Conservation (phyloP, 2,113 vertebrate genomes). For the Regulus satrapa region DNA sequence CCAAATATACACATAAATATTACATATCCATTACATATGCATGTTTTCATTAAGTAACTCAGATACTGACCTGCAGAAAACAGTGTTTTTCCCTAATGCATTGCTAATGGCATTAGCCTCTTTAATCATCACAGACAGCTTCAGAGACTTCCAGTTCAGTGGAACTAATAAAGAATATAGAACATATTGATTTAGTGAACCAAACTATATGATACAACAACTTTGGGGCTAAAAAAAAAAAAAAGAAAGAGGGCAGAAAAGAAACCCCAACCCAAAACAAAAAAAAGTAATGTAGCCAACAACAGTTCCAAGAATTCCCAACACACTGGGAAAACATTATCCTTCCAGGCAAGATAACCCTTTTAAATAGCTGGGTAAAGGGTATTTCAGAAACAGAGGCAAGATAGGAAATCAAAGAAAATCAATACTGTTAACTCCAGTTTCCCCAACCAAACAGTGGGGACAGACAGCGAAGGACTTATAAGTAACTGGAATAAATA, state of each 20-base stretch:
- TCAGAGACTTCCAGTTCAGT: constrained; percentile 88
- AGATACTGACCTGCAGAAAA: constrained; percentile 85
- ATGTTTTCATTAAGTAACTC: not conserved
- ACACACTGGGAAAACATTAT: not conserved
- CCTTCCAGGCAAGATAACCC: not conserved
- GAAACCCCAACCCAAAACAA: not conserved
- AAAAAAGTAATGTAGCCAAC: not conserved
- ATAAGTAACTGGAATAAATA: not conserved
- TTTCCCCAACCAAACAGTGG: not conserved
- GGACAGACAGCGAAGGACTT: not conserved
- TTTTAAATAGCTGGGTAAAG: not conserved
- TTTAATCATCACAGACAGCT: constrained; percentile 91
- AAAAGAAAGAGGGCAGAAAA: not conserved
- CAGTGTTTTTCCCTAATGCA: constrained; percentile 78
- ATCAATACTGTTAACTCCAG: not conserved
- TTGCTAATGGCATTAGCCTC: constrained; percentile 90
- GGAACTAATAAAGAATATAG: constrained; percentile 63
- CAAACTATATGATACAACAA: not conserved
- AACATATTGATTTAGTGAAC: not conserved
- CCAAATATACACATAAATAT: not conserved
- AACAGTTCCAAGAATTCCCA: not conserved
- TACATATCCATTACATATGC: not conserved
- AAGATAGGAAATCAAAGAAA: not conserved
- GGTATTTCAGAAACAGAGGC: not conserved
- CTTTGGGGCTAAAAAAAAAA: not conserved